phyloP scores from a whole-genome alignment of 2,888 invertebrate species.

The Arge pagana region DNA sequence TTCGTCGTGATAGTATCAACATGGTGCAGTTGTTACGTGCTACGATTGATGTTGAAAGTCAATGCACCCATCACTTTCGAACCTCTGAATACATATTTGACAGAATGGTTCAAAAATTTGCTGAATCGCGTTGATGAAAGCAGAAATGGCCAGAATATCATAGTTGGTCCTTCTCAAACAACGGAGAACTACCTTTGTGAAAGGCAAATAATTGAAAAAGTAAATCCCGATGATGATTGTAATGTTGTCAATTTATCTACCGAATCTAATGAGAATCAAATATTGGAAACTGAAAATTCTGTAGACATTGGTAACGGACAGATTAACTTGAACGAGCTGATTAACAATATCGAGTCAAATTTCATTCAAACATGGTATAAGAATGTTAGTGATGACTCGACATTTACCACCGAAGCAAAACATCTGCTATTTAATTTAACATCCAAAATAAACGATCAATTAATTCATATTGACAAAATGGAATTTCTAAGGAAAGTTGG shows the following conservation, averaged over 20 bases:
- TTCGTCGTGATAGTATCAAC: constrained; percentile 43
- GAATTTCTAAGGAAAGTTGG: constrained; percentile 57
- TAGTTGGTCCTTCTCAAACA: neutral
- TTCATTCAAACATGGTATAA: constrained; percentile 61
- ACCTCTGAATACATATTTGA: constrained; percentile 40
- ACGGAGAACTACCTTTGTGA: constrained; percentile 6
- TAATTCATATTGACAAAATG: constrained; percentile 54
- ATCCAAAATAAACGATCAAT: constrained; percentile 52
- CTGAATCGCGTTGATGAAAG: constrained; percentile 20
- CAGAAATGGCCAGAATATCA: constrained; percentile 19
- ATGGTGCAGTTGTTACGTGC: constrained; percentile 46
- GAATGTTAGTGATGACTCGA: constrained; percentile 58
- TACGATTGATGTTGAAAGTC: constrained; percentile 45
- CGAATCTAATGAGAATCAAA: neutral
- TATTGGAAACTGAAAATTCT: neutral
- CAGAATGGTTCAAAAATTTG: constrained; percentile 29
- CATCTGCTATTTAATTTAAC: constrained; percentile 56
- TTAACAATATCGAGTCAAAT: constrained; percentile 58
- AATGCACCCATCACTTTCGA: constrained; percentile 40
- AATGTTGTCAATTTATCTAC: constrained; percentile 2
- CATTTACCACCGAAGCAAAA: constrained; percentile 58
- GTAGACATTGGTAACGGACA: neutral
- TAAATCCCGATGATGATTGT: constrained; percentile 4
- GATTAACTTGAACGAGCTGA: constrained; percentile 45
- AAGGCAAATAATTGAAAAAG: constrained; percentile 1